phyloP scores from a whole-genome alignment of 2,888 invertebrate genomes.

The Teleogryllus oceanicus region DNA sequence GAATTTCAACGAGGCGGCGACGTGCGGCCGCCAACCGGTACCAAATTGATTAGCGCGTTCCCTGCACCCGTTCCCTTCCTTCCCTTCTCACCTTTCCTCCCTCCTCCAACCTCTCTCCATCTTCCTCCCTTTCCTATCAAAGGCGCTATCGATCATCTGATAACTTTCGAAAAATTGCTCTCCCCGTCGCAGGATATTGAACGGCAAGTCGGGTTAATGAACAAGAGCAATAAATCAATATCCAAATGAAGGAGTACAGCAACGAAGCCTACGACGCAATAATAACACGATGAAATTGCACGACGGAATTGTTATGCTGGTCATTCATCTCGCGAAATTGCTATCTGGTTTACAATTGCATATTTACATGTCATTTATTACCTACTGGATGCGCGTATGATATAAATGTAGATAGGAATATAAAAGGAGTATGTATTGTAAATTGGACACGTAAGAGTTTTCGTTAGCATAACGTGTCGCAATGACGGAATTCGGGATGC shows the following conservation, averaged over 20 bases:
- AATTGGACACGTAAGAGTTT: too few species aligned
- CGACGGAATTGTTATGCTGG: too few species aligned
- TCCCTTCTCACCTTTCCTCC: neutral
- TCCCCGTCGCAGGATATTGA: neutral
- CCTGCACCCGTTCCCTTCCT: neutral
- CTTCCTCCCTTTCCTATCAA: neutral
- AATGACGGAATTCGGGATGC: too few species aligned
- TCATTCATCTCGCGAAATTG: too few species aligned
- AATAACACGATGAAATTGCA: too few species aligned
- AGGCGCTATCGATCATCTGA: neutral
- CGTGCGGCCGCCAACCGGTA: neutral
- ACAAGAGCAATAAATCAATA: neutral
- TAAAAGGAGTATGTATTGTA: too few species aligned
- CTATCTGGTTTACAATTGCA: too few species aligned
- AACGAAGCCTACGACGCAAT: too few species aligned
- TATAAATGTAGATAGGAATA: too few species aligned
- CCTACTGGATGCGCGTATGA: too few species aligned
- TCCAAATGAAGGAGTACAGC: neutral
- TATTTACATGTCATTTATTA: too few species aligned
- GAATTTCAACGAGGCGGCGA: neutral
- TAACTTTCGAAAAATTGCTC: conserved; percentile 7
- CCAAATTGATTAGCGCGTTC: neutral
- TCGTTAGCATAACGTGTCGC: too few species aligned
- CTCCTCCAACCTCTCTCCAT: neutral
- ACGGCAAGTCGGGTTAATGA: neutral